Evolutionary conservation across 2,888 invertebrate genomes (phyloP).

Genomic region (Lymantria dispar): DNA sequence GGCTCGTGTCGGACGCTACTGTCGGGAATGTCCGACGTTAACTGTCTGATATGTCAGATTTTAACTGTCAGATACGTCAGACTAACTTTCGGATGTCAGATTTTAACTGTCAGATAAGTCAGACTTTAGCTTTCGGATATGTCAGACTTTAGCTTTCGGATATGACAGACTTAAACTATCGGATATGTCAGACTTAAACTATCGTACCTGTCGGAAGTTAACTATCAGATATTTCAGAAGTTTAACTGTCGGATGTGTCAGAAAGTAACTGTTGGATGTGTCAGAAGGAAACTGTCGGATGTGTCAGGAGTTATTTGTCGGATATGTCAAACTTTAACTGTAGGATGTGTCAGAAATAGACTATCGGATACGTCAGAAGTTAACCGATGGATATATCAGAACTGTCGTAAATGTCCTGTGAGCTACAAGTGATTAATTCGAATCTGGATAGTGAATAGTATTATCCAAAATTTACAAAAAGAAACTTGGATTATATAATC

Average conservation of each 20-base stretch:
- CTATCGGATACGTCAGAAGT: no score
- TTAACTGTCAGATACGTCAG: not conserved
- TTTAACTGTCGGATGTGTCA: not conserved
- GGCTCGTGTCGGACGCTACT: constrained; percentile 9
- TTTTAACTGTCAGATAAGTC: not conserved
- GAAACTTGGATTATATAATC: no score
- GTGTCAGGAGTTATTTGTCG: no score
- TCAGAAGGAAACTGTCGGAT: not conserved
- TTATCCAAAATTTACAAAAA: no score
- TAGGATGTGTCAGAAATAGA: no score
- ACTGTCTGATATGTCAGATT: not conserved
- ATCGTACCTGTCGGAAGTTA: not conserved
- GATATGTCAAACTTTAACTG: no score
- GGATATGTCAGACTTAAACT: no score
- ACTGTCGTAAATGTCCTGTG: no score
- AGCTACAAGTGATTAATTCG: no score
- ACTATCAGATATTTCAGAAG: not conserved
- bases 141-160: not conserved
- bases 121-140: not conserved
- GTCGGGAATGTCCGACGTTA: not conserved
- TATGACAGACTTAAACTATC: not conserved
- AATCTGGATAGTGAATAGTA: no score
- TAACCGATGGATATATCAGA: no score
- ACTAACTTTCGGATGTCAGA: not conserved
- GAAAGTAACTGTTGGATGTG: not conserved